Base-by-base conservation (phyloP, 1,140 invertebrate genomes). In the Zaprionus gabonicus region DNA sequence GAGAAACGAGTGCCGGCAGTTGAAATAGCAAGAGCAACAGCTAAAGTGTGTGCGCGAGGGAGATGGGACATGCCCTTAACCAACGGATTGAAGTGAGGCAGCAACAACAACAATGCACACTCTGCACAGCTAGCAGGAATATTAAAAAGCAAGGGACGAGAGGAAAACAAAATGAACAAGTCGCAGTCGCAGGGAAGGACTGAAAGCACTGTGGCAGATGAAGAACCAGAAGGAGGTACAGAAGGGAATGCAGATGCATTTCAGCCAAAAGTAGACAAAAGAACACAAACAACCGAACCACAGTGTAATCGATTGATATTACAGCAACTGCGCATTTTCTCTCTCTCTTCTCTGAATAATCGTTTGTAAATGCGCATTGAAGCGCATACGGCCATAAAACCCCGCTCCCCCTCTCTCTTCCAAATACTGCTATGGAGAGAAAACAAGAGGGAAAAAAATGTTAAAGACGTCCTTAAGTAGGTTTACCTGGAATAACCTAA, bases 1-100 rank as follows among this genome's bases (percentile, higher is more conserved):
- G 41, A 57, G 53, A 62, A 83, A 81, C 66, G 78, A 67, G 85
- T 57, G 60, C 34, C 77, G 69, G 62, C 59, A 74, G 66, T 83
- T 64, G 77, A 78, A 78, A 75, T 71, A 68, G 66, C 56, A 58
- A 31, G 41, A 67, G 6, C 23, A 20, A 69, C 12, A 38, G 23
- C n/a, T 20, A 4, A 46, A 46, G 36, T 15, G 41, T 12, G 23
- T 59, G 63, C 49, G 66, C 10, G 66, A 62, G 58, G 27, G 65
- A 38, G 59, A 59, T 17, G 53, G 53, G 44, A 51, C 20, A 51
- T 20, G 20, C 20, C 20, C 46, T 51, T 4, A 51, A 51, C 25
- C 10, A 23, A 51, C 20, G 46, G 46, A 51, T 51, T 51, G 46
- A 51, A 51, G 46, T 13, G 46, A 51, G 20, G 20, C 20, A 51